Conservation (phyloP, 2,113 vertebrate species). For the Alligator mississippiensis region DNA sequence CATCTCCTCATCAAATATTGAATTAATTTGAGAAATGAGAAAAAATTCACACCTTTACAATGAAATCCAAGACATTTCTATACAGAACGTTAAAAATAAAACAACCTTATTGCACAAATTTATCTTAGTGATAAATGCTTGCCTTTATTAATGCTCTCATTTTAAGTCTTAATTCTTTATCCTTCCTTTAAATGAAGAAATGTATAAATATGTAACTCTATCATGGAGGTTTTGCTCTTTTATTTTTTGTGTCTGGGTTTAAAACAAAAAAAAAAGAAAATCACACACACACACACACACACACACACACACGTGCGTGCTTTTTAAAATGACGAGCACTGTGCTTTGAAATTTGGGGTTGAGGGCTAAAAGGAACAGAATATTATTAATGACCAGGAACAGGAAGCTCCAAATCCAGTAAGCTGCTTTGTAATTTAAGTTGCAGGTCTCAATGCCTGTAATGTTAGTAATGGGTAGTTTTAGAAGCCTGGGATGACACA, state of each 20-base stretch:
- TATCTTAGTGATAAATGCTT: background rate
- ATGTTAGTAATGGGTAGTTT: background rate
- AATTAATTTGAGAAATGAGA: background rate
- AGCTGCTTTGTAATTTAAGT: slow-evolving; percentile 28
- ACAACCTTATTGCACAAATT: background rate
- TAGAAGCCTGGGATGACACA: slow-evolving; percentile 16
- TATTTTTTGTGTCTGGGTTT: background rate
- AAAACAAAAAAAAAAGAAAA: background rate
- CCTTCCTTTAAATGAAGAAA: background rate
- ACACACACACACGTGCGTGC: background rate
- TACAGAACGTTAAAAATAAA: background rate
- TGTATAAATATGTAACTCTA: background rate
- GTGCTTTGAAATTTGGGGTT: background rate
- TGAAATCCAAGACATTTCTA: slow-evolving; percentile 3
- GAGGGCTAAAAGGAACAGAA: background rate
- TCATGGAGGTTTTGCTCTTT: background rate
- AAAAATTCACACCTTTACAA: background rate
- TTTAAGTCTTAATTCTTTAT: background rate
- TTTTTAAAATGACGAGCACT: background rate
- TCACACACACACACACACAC: background rate
- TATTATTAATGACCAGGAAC: background rate
- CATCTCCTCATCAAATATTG: slow-evolving; percentile 2
- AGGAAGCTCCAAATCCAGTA: background rate
- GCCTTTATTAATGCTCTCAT: background rate
- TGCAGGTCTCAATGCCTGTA: background rate